phyloP scores from a whole-genome alignment of 1,140 invertebrate species.

The Cylas formicarius region DNA sequence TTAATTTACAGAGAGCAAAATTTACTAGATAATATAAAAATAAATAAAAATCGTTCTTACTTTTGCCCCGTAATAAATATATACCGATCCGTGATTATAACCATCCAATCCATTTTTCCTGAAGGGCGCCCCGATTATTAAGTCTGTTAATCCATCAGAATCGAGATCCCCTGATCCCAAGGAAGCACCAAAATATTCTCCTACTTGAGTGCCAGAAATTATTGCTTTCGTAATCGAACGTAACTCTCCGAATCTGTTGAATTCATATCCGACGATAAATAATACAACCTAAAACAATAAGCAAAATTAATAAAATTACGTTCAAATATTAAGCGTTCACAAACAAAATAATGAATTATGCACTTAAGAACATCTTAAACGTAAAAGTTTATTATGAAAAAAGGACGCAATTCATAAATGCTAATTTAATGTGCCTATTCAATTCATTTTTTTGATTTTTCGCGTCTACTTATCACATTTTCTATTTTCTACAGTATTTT shows the following conservation, averaged over 20 bases:
- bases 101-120: constrained; percentile 35
- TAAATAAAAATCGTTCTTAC: constrained; percentile 27
- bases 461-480: too few species aligned
- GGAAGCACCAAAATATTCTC: constrained; percentile 59
- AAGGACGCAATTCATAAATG: too few species aligned
- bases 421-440: too few species aligned
- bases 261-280: constrained; percentile 41
- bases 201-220: constrained; percentile 45
- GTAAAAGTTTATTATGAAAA: too few species aligned
- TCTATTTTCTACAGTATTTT: too few species aligned
- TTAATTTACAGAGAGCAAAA: not conserved
- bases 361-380: too few species aligned
- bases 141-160: constrained; percentile 53
- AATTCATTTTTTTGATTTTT: too few species aligned
- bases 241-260: constrained; percentile 18
- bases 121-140: constrained; percentile 62
- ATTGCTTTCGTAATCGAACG: constrained; percentile 29
- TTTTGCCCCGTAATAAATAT: constrained; percentile 46
- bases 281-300: too few species aligned
- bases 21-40: not conserved
- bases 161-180: constrained; percentile 56
- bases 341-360: too few species aligned
- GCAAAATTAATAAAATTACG: too few species aligned
- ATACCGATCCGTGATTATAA: constrained; percentile 54
- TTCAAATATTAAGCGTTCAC: too few species aligned